Evolutionary conservation across 2,113 vertebrate genomes (phyloP).

Genomic region (Blennius ocellaris): DNA sequence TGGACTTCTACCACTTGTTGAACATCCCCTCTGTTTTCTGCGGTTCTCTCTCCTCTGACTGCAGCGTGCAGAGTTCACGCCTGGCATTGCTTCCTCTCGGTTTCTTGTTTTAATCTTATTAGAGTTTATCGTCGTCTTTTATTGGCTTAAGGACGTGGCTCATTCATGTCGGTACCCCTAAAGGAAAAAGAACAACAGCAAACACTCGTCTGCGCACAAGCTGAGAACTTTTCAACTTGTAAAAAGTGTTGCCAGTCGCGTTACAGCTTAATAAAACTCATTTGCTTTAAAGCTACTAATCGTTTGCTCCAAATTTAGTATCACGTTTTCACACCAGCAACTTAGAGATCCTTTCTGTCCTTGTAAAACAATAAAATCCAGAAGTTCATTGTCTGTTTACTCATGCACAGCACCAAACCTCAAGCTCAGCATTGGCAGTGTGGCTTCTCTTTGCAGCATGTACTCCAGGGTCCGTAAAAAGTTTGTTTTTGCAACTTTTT

Average conservation of each 20-base stretch:
- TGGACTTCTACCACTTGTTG: constrained; percentile 84
- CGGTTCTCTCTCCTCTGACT: constrained; percentile 62
- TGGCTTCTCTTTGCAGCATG: no score
- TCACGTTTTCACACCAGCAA: neutral
- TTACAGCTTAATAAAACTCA: constrained; percentile 25
- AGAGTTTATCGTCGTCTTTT: constrained; percentile 56
- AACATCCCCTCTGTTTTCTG: constrained; percentile 79
- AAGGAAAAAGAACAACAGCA: constrained; percentile 49
- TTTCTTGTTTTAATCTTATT: constrained; percentile 48
- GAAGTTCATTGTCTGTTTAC: constrained; percentile 3
- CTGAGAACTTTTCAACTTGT: constrained; percentile 27
- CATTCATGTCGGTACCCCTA: constrained; percentile 36
- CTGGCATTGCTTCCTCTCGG: constrained; percentile 46
- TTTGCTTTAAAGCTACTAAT: constrained; percentile 23
- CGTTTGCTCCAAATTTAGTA: constrained; percentile 12
- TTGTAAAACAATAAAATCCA: neutral
- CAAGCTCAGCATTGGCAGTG: no score
- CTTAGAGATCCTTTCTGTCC: neutral
- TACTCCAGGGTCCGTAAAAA: constrained; percentile 5
- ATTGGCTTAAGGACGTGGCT: constrained; percentile 42
- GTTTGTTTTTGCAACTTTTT: constrained; percentile 4
- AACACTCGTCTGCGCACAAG: constrained; percentile 29
- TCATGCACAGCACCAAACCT: neutral
- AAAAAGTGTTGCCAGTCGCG: constrained; percentile 2
- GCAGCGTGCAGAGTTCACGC: constrained; percentile 49